These are phyloP conservation scores for Falco novaeseelandiae DNA, from an alignment of 2,797 vertebrate genomes.

Conservation along the genomic window DNA sequence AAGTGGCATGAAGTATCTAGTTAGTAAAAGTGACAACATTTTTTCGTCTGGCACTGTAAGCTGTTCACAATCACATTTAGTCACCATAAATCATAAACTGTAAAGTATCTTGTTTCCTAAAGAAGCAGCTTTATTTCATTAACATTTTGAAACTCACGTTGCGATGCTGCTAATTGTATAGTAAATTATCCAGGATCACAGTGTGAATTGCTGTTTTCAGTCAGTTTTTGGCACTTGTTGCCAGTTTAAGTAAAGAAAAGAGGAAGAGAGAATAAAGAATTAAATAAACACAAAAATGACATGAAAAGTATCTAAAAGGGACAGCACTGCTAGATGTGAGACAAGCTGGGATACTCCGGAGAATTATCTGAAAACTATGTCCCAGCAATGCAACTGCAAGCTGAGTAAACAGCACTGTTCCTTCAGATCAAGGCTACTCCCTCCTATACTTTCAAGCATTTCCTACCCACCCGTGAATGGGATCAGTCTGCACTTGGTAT, in stretches of 20 bases:
- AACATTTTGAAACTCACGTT: not conserved
- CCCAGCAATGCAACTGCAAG: not conserved
- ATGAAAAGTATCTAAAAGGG: not conserved
- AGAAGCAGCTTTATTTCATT: slow-evolving; percentile 55
- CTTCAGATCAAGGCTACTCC: slow-evolving; percentile 13
- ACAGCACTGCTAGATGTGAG: not conserved
- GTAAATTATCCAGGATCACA: slow-evolving; percentile 30
- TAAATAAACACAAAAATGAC: not conserved
- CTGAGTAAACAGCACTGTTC: not conserved
- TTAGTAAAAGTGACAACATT: not conserved
- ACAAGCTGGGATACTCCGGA: not conserved
- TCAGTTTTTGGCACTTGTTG: not conserved
- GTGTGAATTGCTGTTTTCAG: slow-evolving; percentile 18
- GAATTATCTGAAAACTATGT: not conserved
- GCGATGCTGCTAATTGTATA: not conserved
- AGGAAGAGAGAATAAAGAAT: not conserved
- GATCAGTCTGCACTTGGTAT: not conserved
- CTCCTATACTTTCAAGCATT: not conserved
- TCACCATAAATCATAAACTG: not conserved
- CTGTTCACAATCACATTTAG: not conserved
- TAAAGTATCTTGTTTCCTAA: not conserved
- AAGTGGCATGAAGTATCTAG: not conserved
- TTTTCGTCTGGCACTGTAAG: slow-evolving; percentile 4
- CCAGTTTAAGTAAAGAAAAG: not conserved
- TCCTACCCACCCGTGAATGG: not conserved